Conservation (phyloP, 2,113 vertebrate species). For the Serinus canaria region DNA sequence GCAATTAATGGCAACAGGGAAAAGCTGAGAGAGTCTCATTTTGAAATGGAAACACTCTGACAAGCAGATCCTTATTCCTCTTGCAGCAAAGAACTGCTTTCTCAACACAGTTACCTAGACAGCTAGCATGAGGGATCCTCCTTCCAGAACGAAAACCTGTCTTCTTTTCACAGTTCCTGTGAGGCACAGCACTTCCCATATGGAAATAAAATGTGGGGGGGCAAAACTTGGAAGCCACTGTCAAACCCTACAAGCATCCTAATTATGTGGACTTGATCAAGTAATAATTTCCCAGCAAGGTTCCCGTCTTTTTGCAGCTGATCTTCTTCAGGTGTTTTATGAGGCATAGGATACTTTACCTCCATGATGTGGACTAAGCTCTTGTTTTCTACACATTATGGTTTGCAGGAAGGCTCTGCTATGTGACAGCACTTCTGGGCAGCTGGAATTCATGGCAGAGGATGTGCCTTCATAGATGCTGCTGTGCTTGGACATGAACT, state of each 20-base stretch:
- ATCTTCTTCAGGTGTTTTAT: not conserved
- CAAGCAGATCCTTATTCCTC: not conserved
- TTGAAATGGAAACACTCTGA: not conserved
- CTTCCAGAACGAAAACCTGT: not conserved
- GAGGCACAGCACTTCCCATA: not conserved
- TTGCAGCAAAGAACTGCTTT: not conserved
- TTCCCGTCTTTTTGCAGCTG: not conserved
- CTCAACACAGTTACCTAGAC: not conserved
- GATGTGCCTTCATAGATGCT: not conserved
- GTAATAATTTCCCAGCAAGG: not conserved
- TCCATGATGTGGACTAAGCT: not conserved
- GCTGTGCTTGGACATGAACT: not conserved
- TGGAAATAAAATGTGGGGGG: not conserved
- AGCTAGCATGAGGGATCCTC: not conserved
- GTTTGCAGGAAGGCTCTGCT: not conserved
- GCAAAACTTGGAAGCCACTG: not conserved
- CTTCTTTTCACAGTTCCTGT: not conserved
- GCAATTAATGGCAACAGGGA: not conserved
- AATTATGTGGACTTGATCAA: rapidly evolving
- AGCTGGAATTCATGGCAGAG: not conserved
- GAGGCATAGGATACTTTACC: not conserved
- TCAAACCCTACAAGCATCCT: not conserved
- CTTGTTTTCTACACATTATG: not conserved
- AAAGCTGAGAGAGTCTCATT: not conserved
- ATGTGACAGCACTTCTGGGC: rapidly evolving